Evolutionary conservation across 2,797 vertebrate species (phyloP), one percentile per base, ranked within the genome.

Genomic region (Morus bassanus): DNA sequence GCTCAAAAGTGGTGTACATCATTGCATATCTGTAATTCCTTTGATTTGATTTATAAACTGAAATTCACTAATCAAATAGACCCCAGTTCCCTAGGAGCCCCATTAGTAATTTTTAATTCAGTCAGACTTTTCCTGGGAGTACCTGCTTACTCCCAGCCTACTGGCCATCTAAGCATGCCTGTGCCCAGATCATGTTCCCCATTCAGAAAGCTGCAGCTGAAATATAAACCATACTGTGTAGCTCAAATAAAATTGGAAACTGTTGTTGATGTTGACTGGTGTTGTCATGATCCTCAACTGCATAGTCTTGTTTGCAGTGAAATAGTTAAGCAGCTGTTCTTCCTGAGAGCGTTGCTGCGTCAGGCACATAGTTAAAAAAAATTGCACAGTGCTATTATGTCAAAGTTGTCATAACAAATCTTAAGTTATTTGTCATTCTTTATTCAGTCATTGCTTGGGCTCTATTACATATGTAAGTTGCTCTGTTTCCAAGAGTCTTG

Each of bases 381-480:
- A 59, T 28, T 60, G 35, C 54, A 35, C 23, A 64, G 87, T 69
- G 25, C 59, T 93, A 50, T 92, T 88, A 93, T 67, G 73, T 95
- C 76, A 93, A 81, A 91, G 88, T 82, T 96, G 91, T 78, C 85
- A 69, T 93, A 94, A 94, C 73, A 93, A 88, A 86, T 79, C 68
- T 59, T 68, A 31, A 73, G 37, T 80, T 89, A 83, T 85, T 90
- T 95, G 63, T 90, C 80, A 63, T 79, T 93, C 76, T 95, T 91
- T 63, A 61, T 90, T 90, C 79, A 73, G 39, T 93, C 79, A 54
- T 81, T 86, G 31, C 69, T 85, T 94, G 41, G 50, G 41, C 61
- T 94, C 50, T 79, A 9, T 90, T 94, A 76, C 33, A 67, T 86
- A 59, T 51, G 19, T 84, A 73, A 90, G 73, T 91, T 89, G 51